Percentiles rank a stretch among this genome's conserved stretches.
Evolutionary conservation across 1,140 invertebrate genomes (phyloP).

Genomic region (Phymorhynchus buccinoides): DNA sequence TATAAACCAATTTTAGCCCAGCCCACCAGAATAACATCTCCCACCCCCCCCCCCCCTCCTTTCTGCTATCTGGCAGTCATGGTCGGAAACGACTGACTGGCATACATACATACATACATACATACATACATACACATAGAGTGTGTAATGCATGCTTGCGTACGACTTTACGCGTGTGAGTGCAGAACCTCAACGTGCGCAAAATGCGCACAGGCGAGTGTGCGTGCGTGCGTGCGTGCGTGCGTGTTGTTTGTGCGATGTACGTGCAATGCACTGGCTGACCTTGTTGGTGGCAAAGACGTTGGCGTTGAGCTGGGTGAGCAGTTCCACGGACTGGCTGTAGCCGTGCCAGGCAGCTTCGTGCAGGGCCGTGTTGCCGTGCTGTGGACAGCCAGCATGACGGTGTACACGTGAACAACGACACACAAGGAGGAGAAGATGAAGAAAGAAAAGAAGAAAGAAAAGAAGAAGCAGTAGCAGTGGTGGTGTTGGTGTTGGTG

Average conservation of each 20-base stretch:
- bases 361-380: constrained; percentile 94
- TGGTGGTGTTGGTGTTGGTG: constrained; percentile 19
- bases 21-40: no score
- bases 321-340: constrained; percentile 85
- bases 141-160: background rate
- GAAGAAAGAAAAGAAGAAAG: background rate
- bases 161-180: background rate
- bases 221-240: background rate
- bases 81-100: no score
- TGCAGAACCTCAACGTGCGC: no score
- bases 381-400: constrained; percentile 74
- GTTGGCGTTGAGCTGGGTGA: constrained; percentile 82
- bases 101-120: background rate
- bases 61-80: no score
- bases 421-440: background rate
- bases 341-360: constrained; percentile 96
- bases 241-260: no score
- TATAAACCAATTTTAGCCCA: no score
- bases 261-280: no score
- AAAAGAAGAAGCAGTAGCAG: constrained; percentile 25
- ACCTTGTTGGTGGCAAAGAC: constrained; percentile 84
- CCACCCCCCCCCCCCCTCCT: no score
- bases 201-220: no score
- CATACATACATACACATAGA: background rate
- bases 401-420: no score